phyloP scores from a whole-genome alignment of 2,888 invertebrate genomes.

The Willowsia nigromaculata region DNA sequence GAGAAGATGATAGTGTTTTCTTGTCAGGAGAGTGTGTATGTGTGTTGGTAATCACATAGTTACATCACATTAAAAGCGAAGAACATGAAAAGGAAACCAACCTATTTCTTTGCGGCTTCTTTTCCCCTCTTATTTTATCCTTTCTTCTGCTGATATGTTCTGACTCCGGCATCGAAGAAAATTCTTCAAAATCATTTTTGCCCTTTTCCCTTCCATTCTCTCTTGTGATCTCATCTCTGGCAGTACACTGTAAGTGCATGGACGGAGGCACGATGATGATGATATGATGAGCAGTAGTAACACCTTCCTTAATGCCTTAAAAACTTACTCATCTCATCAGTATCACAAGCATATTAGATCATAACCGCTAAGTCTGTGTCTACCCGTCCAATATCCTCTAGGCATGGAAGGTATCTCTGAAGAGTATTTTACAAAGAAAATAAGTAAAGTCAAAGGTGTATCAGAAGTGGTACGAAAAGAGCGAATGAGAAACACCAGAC shows the following conservation, averaged over 20 bases:
- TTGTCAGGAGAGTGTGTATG: constrained; percentile 61
- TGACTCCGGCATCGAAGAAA: constrained; percentile 47
- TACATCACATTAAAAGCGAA: constrained; percentile 70
- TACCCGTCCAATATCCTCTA: constrained; percentile 12
- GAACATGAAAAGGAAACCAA: constrained; percentile 73
- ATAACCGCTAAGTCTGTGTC: not conserved
- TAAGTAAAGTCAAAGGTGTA: constrained; percentile 21
- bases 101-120: constrained; percentile 74
- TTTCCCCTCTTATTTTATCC: constrained; percentile 46
- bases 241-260: not conserved
- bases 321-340: constrained; percentile 58
- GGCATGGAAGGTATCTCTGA: constrained; percentile 33
- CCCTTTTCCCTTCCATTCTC: constrained; percentile 49
- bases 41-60: constrained; percentile 69
- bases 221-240: not conserved
- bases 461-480: not conserved
- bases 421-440: constrained; percentile 22
- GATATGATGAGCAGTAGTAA: constrained; percentile 53
- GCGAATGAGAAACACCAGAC: not conserved
- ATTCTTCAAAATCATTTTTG: constrained; percentile 22
- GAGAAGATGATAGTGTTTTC: constrained; percentile 70
- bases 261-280: constrained; percentile 30
- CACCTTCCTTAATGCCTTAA: constrained; percentile 49
- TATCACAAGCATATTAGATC: constrained; percentile 39
- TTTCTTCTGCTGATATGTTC: constrained; percentile 44